Evolutionary conservation across 2,888 invertebrate genomes (phyloP), one percentile per base, ranked within the genome.

Genomic region (Trilocha varians): DNA sequence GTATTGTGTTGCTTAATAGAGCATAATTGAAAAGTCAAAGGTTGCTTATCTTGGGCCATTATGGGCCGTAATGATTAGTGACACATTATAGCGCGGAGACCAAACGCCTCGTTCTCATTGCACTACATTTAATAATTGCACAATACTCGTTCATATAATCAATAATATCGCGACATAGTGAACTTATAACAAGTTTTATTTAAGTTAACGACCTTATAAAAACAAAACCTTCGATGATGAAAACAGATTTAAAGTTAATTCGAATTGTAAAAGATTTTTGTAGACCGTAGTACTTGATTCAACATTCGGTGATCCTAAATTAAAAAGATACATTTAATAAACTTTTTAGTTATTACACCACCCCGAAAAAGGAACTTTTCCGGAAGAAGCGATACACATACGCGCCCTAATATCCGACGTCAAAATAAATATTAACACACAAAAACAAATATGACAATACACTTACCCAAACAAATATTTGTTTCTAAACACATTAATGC

Each of bases 21-120:
- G 57, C 62, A 63, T 64, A 68, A 71, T 71, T 70, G 67, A 63
- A 60, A 65, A 59, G 70, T 62, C 70, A 69, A 64, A 70, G 69
- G 68, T 65, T 62, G 53, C 51, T 54, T 68, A 64, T 62, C 57
- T 56, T 52, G 45, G 43, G 34, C 46, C 57, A 57, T 62, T 59
- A 56, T 47, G 53, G 50, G 43, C 50, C 45, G 39, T 53, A 48
- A 57, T 52, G 47, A 61, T 64, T 55, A 62, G 53, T 52, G 57
- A 55, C 61, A 53, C 58, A 51, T 50, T 54, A 48, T 52, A 55
- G 50, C 49, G 53, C 51, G 49, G 43, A 39, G 41, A 38, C 33
- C 39, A 39, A 39, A 37, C 38, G 35, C 41, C 40, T 38, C 36
- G 25, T 32, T 25, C 39, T 42, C 34, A 45, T 32, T 43, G 46